These are phyloP conservation scores for Coronaproctus castanopsis DNA, from an alignment of 2,888 invertebrate species.

Conservation along the genomic window DNA sequence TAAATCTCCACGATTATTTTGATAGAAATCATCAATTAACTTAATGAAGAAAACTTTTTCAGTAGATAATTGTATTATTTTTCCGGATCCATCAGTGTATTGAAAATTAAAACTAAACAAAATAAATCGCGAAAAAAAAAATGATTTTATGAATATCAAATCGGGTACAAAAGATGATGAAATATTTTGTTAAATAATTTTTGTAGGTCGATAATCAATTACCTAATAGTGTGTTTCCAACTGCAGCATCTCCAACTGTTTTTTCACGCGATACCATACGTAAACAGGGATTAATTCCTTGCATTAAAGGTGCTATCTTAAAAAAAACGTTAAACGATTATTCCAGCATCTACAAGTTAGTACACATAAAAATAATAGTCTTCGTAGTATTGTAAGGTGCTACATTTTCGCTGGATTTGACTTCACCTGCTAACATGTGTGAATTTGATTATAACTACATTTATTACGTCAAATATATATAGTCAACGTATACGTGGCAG, in stretches of 20 bases:
- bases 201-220: constrained; percentile 57
- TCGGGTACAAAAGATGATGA: no score
- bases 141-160: no score
- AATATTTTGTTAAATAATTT: no score
- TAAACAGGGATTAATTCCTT: constrained; percentile 35
- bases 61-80: no score
- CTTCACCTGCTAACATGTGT: no score
- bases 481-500: neutral
- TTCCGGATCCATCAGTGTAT: no score
- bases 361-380: constrained; percentile 1
- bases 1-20: no score
- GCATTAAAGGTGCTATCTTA: constrained; percentile 36
- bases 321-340: constrained; percentile 29
- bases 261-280: constrained; percentile 25
- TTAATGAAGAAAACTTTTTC: no score
- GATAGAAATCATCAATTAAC: no score
- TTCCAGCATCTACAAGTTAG: constrained; percentile 35
- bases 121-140: no score
- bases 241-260: constrained; percentile 41
- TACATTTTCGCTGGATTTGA: no score
- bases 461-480: neutral
- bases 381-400: neutral
- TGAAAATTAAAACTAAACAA: no score
- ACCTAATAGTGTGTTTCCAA: constrained; percentile 45
- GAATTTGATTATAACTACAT: constrained; percentile 29